Evolutionary conservation across 2,797 vertebrate species (phyloP), one percentile per base, ranked within the genome.

Genomic region (Gambelia wislizenii): DNA sequence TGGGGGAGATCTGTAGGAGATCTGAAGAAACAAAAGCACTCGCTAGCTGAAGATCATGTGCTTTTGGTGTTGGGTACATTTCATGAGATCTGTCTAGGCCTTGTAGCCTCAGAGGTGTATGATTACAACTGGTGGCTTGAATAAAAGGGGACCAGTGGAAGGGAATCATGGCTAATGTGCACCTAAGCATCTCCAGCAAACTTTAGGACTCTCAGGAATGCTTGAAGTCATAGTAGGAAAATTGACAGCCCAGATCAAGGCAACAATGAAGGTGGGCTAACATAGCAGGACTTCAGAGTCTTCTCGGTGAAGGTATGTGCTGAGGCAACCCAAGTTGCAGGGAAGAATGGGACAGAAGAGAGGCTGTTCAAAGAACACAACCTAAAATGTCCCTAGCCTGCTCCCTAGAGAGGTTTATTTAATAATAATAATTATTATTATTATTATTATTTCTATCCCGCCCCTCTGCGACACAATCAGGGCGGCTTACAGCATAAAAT

Each of bases 71-170:
- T 0, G 47, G 75, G 86, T 67, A 3, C 72, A 83, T 84, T 61
- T 33, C 9, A 0, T 0, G 13, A 64, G 59, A 74, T 0, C 49
- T 7, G 84, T 49, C 39, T 59, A 79, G 64, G 61, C 4, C 33
- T 54, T n/a, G 27, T 3, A 54, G 0, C 59, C 10, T 84, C 69
- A 91, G 78, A 81, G 83, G 84, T 61, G 3, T 44, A 39, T 42
- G 84, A 83, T 42, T n/a, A 4, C 13, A 27, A 83, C 1, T 69
- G 88, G 74, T 88, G 74, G 87, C 49, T 78, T 85, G 84, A 96
- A 94, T 95, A 96, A 96, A 95, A n/a, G 20, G 25, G 88, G 91
- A 69, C 67, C 91, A 84, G 77, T 88, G 72, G 87, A 91, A 90
- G 39, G 27, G 0, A 69, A 88, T 56, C 44, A 80, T 85, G 90